Evolutionary conservation across 2,888 invertebrate genomes (phyloP), one percentile per base, ranked within the genome.

Genomic region (Yponomeuta evonymella): DNA sequence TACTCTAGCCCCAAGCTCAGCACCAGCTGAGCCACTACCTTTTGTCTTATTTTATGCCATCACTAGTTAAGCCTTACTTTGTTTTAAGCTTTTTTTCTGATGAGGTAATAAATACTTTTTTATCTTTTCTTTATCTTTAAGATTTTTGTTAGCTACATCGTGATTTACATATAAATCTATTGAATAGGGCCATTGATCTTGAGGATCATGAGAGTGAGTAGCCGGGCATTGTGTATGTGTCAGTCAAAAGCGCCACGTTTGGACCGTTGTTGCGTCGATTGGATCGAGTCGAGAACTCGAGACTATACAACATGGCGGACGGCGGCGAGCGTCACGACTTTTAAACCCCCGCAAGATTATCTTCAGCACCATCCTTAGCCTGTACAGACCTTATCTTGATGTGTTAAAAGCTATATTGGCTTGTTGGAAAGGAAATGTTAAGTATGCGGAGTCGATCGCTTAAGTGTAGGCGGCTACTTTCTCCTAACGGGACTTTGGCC

Each of bases 381-480:
- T 68, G 2, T 30, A 65, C 3, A 68, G 48, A 9, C 51, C 51
- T 68, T 58, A 15, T 1, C 3, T 30, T 2, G 68, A 4, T 51
- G 51, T 51, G 29, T 29, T 68, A 51, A 51, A 36, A 8, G 12
- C 8, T 51, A 48, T 10, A 29, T 11, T 68, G 15, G 68, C 51
- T 51, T 12, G 51, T 68, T 8, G 11, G 86, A 81, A 79, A 78
- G 79, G 71, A 43, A 70, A 33, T 65, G 69, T 30, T 36, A 51
- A 36, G 68, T 23, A 48, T 68, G 68, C 48, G 30, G 68, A 51
- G 48, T 36, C 81, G 84, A 58, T 58, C 82, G 81, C 81, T 77
- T 73, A 79, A 82, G 85, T 87, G 88, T 88, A 86, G 89, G 89
- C 86, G 87, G 87, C 89, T 87, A 91, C 92, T 92, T 92, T 92